Evolutionary conservation across 2,888 invertebrate species (phyloP).

Genomic region (Ariolimax columbianus): DNA sequence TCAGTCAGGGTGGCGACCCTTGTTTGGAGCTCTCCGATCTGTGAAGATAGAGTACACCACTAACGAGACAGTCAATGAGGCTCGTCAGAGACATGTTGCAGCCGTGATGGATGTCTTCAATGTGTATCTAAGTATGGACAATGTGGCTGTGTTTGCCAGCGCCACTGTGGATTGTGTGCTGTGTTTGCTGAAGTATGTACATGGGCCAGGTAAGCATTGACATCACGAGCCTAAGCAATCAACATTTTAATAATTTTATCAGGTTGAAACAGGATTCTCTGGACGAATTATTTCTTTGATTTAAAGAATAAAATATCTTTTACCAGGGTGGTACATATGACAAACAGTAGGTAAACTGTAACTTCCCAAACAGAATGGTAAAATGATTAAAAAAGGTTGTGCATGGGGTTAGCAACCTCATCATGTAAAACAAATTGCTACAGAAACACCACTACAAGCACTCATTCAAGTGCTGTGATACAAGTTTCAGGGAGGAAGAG

Average conservation of each 20-base stretch:
- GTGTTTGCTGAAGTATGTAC: slow-evolving; percentile 88
- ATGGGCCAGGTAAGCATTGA: slow-evolving; percentile 83
- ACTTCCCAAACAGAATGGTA: too few relatives aligned
- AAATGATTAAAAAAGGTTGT: too few relatives aligned
- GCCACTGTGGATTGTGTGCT: slow-evolving; percentile 95
- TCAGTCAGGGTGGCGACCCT: slow-evolving; percentile 95
- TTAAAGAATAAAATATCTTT: too few relatives aligned
- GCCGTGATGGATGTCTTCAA: slow-evolving; percentile 90
- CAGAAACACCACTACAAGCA: too few relatives aligned
- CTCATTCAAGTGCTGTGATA: too few relatives aligned
- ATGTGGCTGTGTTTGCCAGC: slow-evolving; percentile 94
- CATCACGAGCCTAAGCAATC: background rate
- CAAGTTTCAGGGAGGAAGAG: too few relatives aligned
- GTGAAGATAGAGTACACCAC: slow-evolving; percentile 81
- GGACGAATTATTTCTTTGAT: too few relatives aligned
- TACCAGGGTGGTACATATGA: too few relatives aligned
- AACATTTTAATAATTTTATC: background rate
- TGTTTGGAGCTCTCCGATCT: slow-evolving; percentile 94
- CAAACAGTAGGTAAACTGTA: too few relatives aligned
- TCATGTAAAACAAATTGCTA: too few relatives aligned
- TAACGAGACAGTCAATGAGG: slow-evolving; percentile 76
- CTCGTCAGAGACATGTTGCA: slow-evolving; percentile 76
- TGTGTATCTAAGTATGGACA: slow-evolving; percentile 91
- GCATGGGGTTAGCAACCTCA: too few relatives aligned
- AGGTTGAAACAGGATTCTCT: background rate